Conservation (phyloP, 2,113 vertebrate species). For the Oreochromis aureus region DNA sequence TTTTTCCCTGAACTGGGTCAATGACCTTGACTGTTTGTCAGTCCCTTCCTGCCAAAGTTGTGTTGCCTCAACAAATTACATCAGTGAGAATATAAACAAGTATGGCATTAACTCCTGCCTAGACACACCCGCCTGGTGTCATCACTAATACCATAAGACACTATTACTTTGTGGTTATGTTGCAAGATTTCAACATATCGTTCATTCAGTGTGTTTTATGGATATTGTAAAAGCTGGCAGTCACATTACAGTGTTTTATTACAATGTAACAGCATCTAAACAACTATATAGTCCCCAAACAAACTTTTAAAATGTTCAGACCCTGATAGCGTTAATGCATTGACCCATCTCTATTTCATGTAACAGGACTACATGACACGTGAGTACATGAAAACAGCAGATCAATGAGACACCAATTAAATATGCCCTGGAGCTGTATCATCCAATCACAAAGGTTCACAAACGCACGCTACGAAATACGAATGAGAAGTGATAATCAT, state of each 20-base stretch:
- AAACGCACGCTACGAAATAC: neutral
- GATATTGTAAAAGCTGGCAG: neutral
- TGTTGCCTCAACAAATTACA: conserved; percentile 48
- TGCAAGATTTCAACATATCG: neutral
- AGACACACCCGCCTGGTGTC: conserved; percentile 2
- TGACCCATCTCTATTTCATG: conserved; percentile 21
- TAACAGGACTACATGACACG: neutral
- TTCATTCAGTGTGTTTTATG: neutral
- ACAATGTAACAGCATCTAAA: neutral
- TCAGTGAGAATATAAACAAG: conserved; percentile 42
- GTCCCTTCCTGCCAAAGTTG: conserved; percentile 47
- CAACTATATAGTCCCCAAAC: neutral
- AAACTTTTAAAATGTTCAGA: neutral
- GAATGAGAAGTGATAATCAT: neutral
- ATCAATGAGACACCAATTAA: conserved; percentile 38
- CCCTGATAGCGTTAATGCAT: neutral
- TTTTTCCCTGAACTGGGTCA: conserved; percentile 44
- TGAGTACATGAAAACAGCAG: neutral
- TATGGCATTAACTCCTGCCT: neutral
- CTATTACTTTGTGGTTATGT: neutral
- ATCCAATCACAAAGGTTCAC: neutral
- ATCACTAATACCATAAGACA: neutral
- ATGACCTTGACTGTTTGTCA: conserved; percentile 56
- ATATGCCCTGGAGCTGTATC: conserved; percentile 26
- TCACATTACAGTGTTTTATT: neutral